Evolutionary conservation across 2,797 vertebrate species (phyloP), one percentile per base, ranked within the genome.

Genomic region (Margarornis squamiger): DNA sequence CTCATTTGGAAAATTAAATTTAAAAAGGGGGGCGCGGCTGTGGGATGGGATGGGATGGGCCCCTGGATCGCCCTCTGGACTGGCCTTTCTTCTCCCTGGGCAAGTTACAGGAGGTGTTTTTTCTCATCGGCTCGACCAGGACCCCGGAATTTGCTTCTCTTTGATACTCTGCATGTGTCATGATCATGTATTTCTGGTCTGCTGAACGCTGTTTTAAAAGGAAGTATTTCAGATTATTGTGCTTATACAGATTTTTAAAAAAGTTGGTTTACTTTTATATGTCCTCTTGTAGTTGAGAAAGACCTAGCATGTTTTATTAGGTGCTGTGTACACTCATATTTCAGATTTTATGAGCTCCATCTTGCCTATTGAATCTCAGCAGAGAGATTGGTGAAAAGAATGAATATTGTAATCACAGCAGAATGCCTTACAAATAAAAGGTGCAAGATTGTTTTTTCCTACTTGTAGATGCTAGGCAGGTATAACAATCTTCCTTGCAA

Each of bases 91-190:
- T 30, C 38, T 21, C 9, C 41, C 41, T 1, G 9, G 34, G 7
- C 26, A 18, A 2, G 14, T 54, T n/a, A 5, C 32, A 34, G 77
- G 29, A n/a, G 24, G 39, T 58, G 39, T 58, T 68, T 38, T 72
- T 26, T 27, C 26, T 7, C 38, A 4, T 26, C 24, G 3, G 0
- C 32, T 34, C 32, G 1, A 22, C 32, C 9, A 4, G n/a, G 30
- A 16, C 0, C 0, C 15, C 38, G 63, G 55, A 76, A 26, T 39
- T 51, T 45, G n/a, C 24, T 41, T 46, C 26, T 30, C 14, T 30
- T 72, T 41, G 48, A 7, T 9, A 0, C 11, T 15, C 0, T 2
- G 11, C 7, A 0, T 9, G 13, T 45, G 36, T 36, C 67, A 2
- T 1, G 29, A 20, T 38, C 12, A 0, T 34, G 0, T 24, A 2